Base-by-base conservation (phyloP, 2,888 invertebrate species). In the Melanargia galathea region DNA sequence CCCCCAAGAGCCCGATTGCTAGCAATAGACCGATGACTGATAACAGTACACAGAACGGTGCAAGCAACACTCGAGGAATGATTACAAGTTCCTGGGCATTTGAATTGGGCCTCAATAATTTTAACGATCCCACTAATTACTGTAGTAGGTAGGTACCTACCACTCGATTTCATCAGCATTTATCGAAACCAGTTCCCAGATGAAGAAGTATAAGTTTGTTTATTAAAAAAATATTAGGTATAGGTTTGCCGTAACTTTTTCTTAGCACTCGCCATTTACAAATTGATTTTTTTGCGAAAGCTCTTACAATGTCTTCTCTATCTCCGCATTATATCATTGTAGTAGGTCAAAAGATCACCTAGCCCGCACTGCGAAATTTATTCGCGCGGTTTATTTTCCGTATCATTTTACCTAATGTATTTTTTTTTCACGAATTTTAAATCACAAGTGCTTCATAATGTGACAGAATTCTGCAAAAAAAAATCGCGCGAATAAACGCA, bases 21-120 rank as follows among this genome's bases (percentile, higher is more conserved):
- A 30, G 51, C 54, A 30, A 48, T 54, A 33, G 55, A 56, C 20
- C 24, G 58, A 58, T 58, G 58, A 62, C 35, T 26, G 26, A 43
- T 22, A 18, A 1, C 16, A 4, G 16, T 55, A 55, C 24, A 55
- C 55, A 55, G 16, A 46, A 20, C 52, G 3, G n/a, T 35, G 16
- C 24, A 6, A 40, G 40, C n/a, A 16, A 24, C 16, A n/a, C 55
- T 55, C 43, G 55, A 55, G 16, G 55, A 55, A 43, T 55, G 55
- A 55, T 55, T 55, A 26, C 16, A 40, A 55, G 8, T 22, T 22
- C n/a, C 30, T 52, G 30, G n/a, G 20, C 55, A 35, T 35, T 51
- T 38, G 26, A 43, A 40, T 43, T 54, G 52, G 38, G 35, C 35
- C 20, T 35, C 35, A 20, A 52, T 52, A 22, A 52, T 38, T 52